A percentile compares a stretch with the other conserved stretches of the same genome.
phyloP scores from a whole-genome alignment of 2,888 invertebrate genomes.

The Stenolophus ochropezus region DNA sequence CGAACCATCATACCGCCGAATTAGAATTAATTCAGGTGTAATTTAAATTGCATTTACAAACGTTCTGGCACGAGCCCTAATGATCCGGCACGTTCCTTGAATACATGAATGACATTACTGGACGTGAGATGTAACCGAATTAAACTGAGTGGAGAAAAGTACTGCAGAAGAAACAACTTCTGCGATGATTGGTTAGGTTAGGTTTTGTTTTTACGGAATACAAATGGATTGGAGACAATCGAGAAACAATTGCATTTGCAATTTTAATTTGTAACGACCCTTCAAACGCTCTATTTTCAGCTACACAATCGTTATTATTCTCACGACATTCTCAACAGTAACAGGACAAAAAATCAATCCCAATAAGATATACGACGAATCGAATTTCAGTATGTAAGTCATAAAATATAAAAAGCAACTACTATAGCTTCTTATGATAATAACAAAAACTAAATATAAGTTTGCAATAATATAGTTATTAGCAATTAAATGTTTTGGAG shows the following conservation, averaged over 20 bases:
- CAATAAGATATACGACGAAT: no score
- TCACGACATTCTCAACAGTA: no score
- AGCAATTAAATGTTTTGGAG: no score
- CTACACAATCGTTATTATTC: neutral
- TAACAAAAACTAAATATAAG: no score
- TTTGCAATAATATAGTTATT: no score
- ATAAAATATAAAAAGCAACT: no score
- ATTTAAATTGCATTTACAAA: conserved; percentile 57
- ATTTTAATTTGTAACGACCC: neutral
- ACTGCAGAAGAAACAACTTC: no score
- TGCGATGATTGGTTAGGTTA: neutral
- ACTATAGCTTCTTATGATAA: no score
- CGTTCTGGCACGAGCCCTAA: conserved; percentile 37
- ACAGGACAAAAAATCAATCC: no score
- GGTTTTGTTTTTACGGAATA: neutral
- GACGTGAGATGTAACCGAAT: conserved; percentile 25
- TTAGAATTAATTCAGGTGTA: conserved; percentile 58
- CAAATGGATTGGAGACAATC: neutral
- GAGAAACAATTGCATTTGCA: neutral
- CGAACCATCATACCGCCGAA: conserved; percentile 22
- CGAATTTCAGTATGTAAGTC: no score
- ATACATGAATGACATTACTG: conserved; percentile 57
- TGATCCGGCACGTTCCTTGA: conserved; percentile 53
- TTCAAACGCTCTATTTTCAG: neutral
- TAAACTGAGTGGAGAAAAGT: conserved; percentile 5